These are phyloP conservation scores for Chloropsis hardwickii DNA, from an alignment of 2,113 vertebrate genomes.

Conservation along the genomic window DNA sequence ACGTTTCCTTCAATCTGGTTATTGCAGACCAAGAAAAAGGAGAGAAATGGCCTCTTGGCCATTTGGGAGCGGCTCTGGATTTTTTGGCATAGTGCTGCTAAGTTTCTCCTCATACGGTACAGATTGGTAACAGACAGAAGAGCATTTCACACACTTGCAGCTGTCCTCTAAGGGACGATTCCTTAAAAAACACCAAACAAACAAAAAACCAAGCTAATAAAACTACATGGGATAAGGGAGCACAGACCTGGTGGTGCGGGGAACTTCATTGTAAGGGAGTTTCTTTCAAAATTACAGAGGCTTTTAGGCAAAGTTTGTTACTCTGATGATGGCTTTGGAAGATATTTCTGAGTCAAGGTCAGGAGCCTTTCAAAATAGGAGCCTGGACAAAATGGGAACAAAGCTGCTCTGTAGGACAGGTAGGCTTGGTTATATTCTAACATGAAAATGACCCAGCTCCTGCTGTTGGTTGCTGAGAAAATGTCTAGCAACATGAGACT, in stretches of 20 bases:
- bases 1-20: neutral
- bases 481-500: neutral
- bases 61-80: neutral
- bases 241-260: rapidly evolving
- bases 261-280: neutral
- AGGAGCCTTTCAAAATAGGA: neutral
- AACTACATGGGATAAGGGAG: neutral
- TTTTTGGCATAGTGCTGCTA: neutral
- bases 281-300: neutral
- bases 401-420: neutral
- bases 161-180: neutral
- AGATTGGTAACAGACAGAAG: neutral
- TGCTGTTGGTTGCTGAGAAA: neutral
- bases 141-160: neutral
- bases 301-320: neutral
- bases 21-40: neutral
- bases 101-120: neutral
- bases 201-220: neutral
- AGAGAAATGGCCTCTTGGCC: neutral
- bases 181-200: neutral
- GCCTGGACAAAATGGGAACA: neutral
- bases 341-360: neutral
- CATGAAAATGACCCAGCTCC: neutral
- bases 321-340: neutral
- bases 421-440: neutral